Base-by-base conservation (phyloP, 2,888 invertebrate species). In the Orthosia cruda region DNA sequence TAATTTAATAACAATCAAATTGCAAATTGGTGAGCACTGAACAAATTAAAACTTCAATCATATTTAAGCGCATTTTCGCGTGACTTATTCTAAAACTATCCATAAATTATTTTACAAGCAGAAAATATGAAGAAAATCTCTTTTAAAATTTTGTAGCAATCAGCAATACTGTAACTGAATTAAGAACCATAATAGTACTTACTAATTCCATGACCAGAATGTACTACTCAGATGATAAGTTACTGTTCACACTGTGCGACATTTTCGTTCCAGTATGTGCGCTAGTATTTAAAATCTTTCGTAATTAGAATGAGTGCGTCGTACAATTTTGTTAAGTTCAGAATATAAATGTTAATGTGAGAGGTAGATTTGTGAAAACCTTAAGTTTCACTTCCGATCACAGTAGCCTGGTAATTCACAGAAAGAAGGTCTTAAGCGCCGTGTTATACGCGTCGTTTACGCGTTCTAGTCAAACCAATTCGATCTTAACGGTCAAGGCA, bases 251-350 rank as follows among this genome's bases (percentile, higher is more conserved):
- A 69, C 12, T 47, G 58, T 54, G 52, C 52, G 54, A 66, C 62
- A 70, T 67, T 69, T 75, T 59, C 12, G 47, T 81, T 59, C 54
- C 47, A 80, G 57, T 50, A 68, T 57, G 15, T 58, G 7, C 26
- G 26, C 72, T 68, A 57, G 71, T 64, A 72, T 81, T 84, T 84
- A 73, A 86, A 74, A 66, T 74, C 70, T 85, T 81, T 79, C 71
- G 73, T 75, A 82, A 87, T 79, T 85, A 85, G 61, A 85, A 70
- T 59, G 55, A 85, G 85, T 82, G 71, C 62, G 55, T 64, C 63
- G 49, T 71, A 81, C 68, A 84, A 66, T 74, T 82, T 70, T 66
- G 85, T 76, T 68, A 72, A 64, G 71, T 74, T 63, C 63, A 65
- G 79, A 81, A 87, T 76, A 76, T 84, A 79, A 81, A 71, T 69